Conservation (phyloP, 1,140 invertebrate genomes). For the Sycophaga agraensis region DNA sequence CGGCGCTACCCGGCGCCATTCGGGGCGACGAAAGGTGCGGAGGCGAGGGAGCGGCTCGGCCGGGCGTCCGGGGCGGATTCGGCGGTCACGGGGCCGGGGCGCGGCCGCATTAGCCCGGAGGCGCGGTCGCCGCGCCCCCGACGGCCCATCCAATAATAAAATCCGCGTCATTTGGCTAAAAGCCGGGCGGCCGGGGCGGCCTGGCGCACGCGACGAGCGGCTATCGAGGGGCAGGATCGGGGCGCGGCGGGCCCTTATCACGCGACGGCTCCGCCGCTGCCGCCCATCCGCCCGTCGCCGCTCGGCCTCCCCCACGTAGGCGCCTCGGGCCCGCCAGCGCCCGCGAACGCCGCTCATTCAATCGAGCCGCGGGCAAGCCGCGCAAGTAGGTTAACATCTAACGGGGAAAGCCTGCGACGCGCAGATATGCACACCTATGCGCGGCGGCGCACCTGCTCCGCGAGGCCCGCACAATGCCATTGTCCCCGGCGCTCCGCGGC, state of each 20-base stretch:
- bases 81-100: conserved; percentile 14
- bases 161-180: conserved; percentile 55
- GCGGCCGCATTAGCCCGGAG: conserved; percentile 29
- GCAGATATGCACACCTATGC: no score
- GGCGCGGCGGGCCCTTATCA: conserved; percentile 52
- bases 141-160: conserved; percentile 50
- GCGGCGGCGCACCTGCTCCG: conserved; percentile 13
- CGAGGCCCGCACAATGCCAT: conserved; percentile 47
- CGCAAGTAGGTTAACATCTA: conserved; percentile 52
- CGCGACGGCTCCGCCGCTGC: conserved; percentile 28
- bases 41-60: conserved; percentile 8
- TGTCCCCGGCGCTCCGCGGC: conserved; percentile 34
- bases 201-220: conserved; percentile 32
- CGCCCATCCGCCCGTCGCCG: not conserved
- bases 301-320: not conserved
- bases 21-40: no score
- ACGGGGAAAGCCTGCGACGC: conserved; percentile 44
- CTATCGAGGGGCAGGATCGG: conserved; percentile 39
- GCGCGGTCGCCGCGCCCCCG: not conserved
- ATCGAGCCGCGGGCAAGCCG: conserved; percentile 51
- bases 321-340: not conserved
- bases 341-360: conserved; percentile 37
- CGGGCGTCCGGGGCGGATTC: conserved; percentile 24
- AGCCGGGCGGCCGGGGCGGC: conserved; percentile 32
- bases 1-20: no score